A percentile compares a stretch with the other conserved stretches of the same genome.
phyloP scores from a whole-genome alignment of 2,113 vertebrate species.

The Phocoena sinus region DNA sequence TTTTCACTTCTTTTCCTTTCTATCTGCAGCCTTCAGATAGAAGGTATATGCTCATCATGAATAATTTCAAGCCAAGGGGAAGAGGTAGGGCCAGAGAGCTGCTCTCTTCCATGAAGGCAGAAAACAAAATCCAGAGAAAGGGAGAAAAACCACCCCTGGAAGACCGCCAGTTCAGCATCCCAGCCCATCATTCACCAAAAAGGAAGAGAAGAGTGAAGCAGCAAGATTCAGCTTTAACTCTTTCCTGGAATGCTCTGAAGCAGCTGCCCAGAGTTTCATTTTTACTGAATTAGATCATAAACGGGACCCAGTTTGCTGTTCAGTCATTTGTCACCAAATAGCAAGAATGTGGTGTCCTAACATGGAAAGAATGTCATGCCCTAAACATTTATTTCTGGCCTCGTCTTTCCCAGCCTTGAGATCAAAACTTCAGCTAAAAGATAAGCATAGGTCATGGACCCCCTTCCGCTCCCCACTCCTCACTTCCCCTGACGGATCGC shows the following conservation, averaged over 20 bases:
- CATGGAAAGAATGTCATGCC: constrained; percentile 75
- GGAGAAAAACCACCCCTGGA: neutral
- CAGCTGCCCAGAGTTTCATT: constrained; percentile 40
- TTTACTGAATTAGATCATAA: constrained; percentile 70
- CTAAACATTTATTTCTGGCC: constrained; percentile 75
- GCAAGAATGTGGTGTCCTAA: constrained; percentile 74
- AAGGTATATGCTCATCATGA: neutral
- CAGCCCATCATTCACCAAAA: neutral
- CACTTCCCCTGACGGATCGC: neutral
- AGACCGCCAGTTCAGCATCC: neutral
- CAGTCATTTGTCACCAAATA: constrained; percentile 74
- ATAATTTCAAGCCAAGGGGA: neutral
- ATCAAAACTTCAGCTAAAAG: constrained; percentile 66
- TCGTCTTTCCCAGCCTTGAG: constrained; percentile 68
- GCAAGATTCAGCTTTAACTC: constrained; percentile 37
- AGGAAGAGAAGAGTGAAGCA: neutral
- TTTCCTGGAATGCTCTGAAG: constrained; percentile 34
- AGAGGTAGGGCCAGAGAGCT: neutral
- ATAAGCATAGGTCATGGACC: constrained; percentile 45
- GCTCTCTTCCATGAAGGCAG: neutral
- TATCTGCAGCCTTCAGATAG: neutral
- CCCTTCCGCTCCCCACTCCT: neutral
- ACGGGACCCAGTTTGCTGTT: constrained; percentile 56
- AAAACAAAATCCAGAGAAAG: neutral
- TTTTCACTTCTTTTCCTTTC: neutral